Evolutionary conservation across 2,888 invertebrate genomes (phyloP).

Genomic region (Dryobotodes eremita): DNA sequence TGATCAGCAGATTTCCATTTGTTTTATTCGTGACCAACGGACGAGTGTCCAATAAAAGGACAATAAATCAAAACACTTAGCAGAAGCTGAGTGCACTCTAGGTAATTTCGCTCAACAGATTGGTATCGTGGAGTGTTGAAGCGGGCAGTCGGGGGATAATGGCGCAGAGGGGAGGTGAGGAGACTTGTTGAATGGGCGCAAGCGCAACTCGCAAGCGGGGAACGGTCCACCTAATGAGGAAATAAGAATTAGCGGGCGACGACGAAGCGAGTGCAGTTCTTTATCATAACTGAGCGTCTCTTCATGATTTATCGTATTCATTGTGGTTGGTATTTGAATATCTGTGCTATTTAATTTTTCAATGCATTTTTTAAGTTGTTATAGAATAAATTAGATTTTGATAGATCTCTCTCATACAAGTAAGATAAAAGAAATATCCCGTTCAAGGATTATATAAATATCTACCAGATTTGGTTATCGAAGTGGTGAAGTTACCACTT

Average conservation of each 20-base stretch:
- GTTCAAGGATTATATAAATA: constrained; percentile 22
- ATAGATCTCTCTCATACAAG: neutral
- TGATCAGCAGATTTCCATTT: constrained; percentile 26
- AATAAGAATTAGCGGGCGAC: constrained; percentile 89
- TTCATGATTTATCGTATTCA: constrained; percentile 68
- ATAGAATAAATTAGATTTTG: neutral
- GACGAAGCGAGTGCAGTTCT: constrained; percentile 86
- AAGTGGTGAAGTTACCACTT: constrained; percentile 22
- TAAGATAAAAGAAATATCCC: constrained; percentile 12
- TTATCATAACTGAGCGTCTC: constrained; percentile 76
- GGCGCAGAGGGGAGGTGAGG: constrained; percentile 63
- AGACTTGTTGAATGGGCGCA: constrained; percentile 82
- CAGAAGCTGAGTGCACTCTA: constrained; percentile 83
- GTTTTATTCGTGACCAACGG: constrained; percentile 74
- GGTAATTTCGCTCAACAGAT: constrained; percentile 82
- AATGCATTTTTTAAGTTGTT: constrained; percentile 9
- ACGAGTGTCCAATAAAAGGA: constrained; percentile 85
- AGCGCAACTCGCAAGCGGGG: constrained; percentile 76
- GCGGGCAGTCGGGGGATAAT: constrained; percentile 70
- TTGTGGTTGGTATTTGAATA: constrained; percentile 34
- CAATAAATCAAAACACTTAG: constrained; percentile 89
- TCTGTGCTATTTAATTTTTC: neutral
- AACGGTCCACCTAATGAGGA: constrained; percentile 87
- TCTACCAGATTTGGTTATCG: neutral
- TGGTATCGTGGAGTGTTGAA: constrained; percentile 73